These are phyloP conservation scores for Danio tinwini DNA, from an alignment of 2,797 vertebrate genomes.

Conservation along the genomic window DNA sequence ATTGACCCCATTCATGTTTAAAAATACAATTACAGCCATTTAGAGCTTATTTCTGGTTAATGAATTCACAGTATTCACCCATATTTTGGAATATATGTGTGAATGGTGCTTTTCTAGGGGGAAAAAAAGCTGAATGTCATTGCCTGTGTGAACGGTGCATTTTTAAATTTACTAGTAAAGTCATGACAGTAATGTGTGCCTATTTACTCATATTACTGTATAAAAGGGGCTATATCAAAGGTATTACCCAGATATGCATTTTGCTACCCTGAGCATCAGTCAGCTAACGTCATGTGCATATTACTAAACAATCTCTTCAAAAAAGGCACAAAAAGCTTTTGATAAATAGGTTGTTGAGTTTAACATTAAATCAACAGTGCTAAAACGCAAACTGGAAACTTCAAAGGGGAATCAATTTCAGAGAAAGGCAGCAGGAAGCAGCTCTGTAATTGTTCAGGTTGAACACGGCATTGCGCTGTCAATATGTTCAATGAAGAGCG, in stretches of 20 bases:
- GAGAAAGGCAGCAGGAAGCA: conserved; percentile 64
- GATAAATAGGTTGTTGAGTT: conserved; percentile 9
- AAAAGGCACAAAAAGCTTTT: background rate
- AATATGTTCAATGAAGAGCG: conserved; percentile 85
- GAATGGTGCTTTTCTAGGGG: too few species aligned
- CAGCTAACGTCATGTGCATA: background rate
- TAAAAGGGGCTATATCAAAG: too few species aligned
- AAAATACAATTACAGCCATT: too few species aligned
- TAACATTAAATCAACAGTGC: conserved; percentile 37
- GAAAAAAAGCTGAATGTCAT: too few species aligned
- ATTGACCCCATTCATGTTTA: too few species aligned
- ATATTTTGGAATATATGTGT: too few species aligned
- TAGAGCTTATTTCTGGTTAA: too few species aligned
- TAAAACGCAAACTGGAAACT: conserved; percentile 38
- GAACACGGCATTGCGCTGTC: conserved; percentile 78
- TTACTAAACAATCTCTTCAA: background rate
- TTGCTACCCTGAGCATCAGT: background rate
- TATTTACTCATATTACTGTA: too few species aligned
- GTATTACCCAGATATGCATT: background rate
- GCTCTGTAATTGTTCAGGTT: conserved; percentile 81
- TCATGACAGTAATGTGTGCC: too few species aligned
- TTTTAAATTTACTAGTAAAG: too few species aligned
- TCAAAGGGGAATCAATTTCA: conserved; percentile 79
- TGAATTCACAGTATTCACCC: too few species aligned
- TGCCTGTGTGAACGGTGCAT: too few species aligned